Evolutionary conservation across 2,888 invertebrate genomes (phyloP).

Genomic region (Harpalus rubripes): DNA sequence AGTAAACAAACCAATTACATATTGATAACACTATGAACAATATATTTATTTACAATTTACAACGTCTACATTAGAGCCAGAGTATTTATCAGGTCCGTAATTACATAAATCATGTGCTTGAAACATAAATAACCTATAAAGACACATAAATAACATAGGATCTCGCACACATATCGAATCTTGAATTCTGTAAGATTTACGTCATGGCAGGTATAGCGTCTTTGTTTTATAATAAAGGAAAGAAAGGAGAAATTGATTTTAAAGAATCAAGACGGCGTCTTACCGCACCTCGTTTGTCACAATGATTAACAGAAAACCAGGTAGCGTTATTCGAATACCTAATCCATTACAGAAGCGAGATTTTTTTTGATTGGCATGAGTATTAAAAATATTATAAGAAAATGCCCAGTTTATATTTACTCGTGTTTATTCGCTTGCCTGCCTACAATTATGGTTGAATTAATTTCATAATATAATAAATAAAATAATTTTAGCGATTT

Average conservation of each 20-base stretch:
- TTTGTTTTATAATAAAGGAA: conserved; percentile 48
- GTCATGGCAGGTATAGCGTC: not conserved
- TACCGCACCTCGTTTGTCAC: conserved; percentile 33
- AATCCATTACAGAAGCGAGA: too few relatives aligned
- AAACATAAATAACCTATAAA: conserved; percentile 45
- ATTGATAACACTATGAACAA: conserved; percentile 35
- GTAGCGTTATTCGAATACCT: too few relatives aligned
- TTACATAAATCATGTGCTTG: conserved; percentile 44
- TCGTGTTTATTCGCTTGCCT: too few relatives aligned
- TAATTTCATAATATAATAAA: too few relatives aligned
- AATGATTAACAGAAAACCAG: conserved; percentile 5
- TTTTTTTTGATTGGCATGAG: too few relatives aligned
- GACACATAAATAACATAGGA: conserved; percentile 50
- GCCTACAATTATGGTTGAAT: too few relatives aligned
- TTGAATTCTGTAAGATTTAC: conserved; percentile 38
- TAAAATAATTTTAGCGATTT: too few relatives aligned
- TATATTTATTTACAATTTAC: conserved; percentile 8
- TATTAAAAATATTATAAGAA: too few relatives aligned
- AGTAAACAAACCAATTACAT: conserved; percentile 42
- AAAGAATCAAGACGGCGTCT: conserved; percentile 17
- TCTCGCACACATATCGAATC: conserved; percentile 44
- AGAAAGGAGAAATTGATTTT: conserved; percentile 46
- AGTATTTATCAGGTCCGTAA: conserved; percentile 51
- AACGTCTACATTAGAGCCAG: conserved; percentile 29
- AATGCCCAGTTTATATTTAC: too few relatives aligned